A percentile compares a stretch with the other conserved stretches of the same genome.
These are phyloP conservation scores for Aleiodes testaceus DNA, from an alignment of 2,888 invertebrate species.

Conservation along the genomic window DNA sequence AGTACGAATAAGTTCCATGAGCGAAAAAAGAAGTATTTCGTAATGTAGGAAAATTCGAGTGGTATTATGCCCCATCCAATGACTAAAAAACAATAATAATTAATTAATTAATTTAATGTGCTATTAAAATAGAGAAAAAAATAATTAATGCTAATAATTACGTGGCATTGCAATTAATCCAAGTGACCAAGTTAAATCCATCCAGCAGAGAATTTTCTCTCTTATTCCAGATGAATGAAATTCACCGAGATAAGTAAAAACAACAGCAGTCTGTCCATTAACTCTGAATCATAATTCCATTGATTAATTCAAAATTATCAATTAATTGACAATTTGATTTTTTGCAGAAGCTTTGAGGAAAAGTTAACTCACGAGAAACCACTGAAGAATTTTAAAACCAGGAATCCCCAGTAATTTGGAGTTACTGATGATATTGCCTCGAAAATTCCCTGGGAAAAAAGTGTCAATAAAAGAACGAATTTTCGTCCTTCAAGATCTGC, in stretches of 20 bases:
- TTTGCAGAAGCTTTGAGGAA: constrained; percentile 60
- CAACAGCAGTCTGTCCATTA: constrained; percentile 85
- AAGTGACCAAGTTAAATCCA: constrained; percentile 88
- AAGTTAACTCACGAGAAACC: constrained; percentile 76
- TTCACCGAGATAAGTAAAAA: constrained; percentile 86
- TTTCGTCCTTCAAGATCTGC: constrained; percentile 81
- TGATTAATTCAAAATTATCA: constrained; percentile 50
- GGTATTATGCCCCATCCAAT: constrained; percentile 88
- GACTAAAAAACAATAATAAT: constrained; percentile 72
- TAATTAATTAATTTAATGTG: not conserved
- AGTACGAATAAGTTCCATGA: constrained; percentile 88
- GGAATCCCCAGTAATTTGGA: constrained; percentile 76
- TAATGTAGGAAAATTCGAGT: constrained; percentile 76
- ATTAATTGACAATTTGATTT: not conserved
- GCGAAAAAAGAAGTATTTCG: constrained; percentile 78
- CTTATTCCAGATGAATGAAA: constrained; percentile 85
- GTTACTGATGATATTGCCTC: constrained; percentile 77
- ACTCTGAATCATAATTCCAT: constrained; percentile 74
- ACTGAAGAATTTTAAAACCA: constrained; percentile 79
- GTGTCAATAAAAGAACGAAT: constrained; percentile 78
- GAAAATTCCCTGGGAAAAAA: constrained; percentile 77
- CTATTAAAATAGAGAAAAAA: no score
- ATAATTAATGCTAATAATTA: constrained; percentile 66
- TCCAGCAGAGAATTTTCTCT: constrained; percentile 86
- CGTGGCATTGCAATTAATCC: constrained; percentile 83